Evolutionary conservation across 2,888 invertebrate genomes (phyloP).

Genomic region (Anodontia alba): DNA sequence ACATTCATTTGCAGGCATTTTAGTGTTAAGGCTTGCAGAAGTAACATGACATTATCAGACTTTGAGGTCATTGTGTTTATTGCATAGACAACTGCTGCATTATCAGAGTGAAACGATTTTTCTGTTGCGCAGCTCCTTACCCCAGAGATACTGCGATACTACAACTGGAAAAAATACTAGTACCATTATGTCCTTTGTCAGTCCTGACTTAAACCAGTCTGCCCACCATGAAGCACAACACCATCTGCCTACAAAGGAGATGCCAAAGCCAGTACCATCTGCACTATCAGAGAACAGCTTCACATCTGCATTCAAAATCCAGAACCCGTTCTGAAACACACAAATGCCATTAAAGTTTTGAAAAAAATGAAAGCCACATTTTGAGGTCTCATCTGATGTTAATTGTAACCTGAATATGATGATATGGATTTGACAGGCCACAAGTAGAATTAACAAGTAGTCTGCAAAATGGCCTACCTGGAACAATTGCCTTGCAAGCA

Average conservation of each 20-base stretch:
- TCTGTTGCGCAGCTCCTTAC: slow-evolving; percentile 19
- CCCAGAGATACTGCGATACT: slow-evolving; percentile 40
- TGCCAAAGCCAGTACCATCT: slow-evolving; percentile 21
- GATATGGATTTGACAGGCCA: slow-evolving; percentile 19
- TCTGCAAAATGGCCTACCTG: slow-evolving; percentile 36
- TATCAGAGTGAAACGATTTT: slow-evolving; percentile 32
- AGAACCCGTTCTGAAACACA: slow-evolving; percentile 31
- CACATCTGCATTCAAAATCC: background rate
- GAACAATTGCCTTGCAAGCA: slow-evolving; percentile 38
- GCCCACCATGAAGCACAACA: background rate
- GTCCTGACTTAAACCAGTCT: background rate
- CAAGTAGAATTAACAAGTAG: slow-evolving; percentile 28
- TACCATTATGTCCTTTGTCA: slow-evolving; percentile 20
- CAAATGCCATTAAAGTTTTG: background rate
- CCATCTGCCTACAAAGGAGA: slow-evolving; percentile 32
- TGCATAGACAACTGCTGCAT: slow-evolving; percentile 33
- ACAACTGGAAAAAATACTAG: slow-evolving; percentile 35
- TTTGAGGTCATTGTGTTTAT: slow-evolving; percentile 36
- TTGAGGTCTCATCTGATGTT: slow-evolving; percentile 21
- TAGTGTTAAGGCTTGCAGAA: slow-evolving; percentile 19
- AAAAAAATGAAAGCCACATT: slow-evolving; percentile 35
- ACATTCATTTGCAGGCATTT: slow-evolving; percentile 34
- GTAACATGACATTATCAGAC: slow-evolving; percentile 15
- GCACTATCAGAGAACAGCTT: background rate
- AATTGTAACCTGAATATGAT: slow-evolving; percentile 18